Base-by-base conservation (phyloP, 2,113 vertebrate genomes). In the Pipa parva region DNA sequence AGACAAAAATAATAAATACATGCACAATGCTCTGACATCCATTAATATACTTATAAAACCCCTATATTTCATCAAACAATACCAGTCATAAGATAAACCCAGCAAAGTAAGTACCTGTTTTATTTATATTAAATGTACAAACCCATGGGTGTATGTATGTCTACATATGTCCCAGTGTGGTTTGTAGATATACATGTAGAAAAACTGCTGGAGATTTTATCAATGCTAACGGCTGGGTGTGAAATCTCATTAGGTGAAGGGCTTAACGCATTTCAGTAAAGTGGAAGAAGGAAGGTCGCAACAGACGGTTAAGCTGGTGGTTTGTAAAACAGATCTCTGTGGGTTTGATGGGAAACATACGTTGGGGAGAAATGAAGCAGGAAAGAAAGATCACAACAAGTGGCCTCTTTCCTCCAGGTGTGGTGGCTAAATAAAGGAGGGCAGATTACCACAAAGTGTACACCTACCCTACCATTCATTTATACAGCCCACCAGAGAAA, bases 231-330 rank as follows among this genome's bases (percentile, higher is more conserved):
- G 24, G 49, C 37, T 60, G 33, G 18, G 57, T 42, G 39, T 52
- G 49, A 70, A 54, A 58, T 51, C 17, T 51, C 56, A 39, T 59
- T 59, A 59, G n/a, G 45, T 22, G 50, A 20, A 58, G 13, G 13
- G 39, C 17, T 36, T 27, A 48, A 48, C 36, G 31, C 21, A n/a
- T 59, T n/a, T 42, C 66, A 31, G 27, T 9, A 17, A 61, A 18
- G 48, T 70, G 66, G 66, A 70, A 70, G 58, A 61, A 58, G 58
- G 60, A 49, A 28, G 65, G 57, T 50, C 31, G 58, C 42, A 54
- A 68, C 45, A 59, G 59, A 61, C 66, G 57, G 66, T 70, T 70
- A 42, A 61, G 49, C 66, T 70, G 22, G 66, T 70, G 66, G 66
- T 70, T 69, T 54, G 37, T n/a, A 70, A 59, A 31, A 21, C 22